Conservation (phyloP, 2,797 vertebrate genomes). For the Orientallactaga sibirica region DNA sequence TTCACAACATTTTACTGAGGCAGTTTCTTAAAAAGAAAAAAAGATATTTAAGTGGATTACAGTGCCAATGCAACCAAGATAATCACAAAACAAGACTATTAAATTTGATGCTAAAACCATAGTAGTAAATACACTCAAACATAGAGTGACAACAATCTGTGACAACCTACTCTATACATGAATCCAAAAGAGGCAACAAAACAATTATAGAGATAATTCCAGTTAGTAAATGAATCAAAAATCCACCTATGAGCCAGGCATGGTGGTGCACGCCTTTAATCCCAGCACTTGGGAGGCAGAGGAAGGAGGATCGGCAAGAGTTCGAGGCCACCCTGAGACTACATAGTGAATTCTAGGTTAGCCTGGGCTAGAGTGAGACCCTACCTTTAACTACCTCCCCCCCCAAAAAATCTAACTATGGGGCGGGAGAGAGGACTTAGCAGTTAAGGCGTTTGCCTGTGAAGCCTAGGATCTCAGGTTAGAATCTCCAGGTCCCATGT, state of each 20-base stretch:
- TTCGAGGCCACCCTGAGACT: too few species aligned
- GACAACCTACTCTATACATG: not conserved
- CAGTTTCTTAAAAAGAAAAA: constrained; percentile 20
- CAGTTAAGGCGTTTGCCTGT: too few species aligned
- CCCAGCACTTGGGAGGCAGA: too few species aligned
- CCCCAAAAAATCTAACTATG: too few species aligned
- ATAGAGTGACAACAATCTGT: constrained; percentile 27
- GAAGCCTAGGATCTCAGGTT: too few species aligned
- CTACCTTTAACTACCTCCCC: too few species aligned
- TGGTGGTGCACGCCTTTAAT: too few species aligned
- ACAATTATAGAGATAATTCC: not conserved
- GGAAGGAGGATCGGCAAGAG: too few species aligned
- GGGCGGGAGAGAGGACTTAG: too few species aligned
- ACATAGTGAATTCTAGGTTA: too few species aligned
- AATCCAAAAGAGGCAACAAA: constrained; percentile 35
- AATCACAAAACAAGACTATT: constrained; percentile 13
- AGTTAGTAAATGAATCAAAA: constrained; percentile 28
- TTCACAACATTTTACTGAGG: constrained; percentile 27
- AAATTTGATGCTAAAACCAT: constrained; percentile 40
- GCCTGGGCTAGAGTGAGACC: too few species aligned
- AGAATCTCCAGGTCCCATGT: too few species aligned
- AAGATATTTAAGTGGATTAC: constrained; percentile 35
- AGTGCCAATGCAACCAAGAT: constrained; percentile 19
- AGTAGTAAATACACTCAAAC: constrained; percentile 48
- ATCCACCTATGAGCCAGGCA: not conserved